Percentiles rank a stretch among this genome's conserved stretches.
phyloP scores from a whole-genome alignment of 92 coral and sea anemone species.

The Heliopora coerulea region DNA sequence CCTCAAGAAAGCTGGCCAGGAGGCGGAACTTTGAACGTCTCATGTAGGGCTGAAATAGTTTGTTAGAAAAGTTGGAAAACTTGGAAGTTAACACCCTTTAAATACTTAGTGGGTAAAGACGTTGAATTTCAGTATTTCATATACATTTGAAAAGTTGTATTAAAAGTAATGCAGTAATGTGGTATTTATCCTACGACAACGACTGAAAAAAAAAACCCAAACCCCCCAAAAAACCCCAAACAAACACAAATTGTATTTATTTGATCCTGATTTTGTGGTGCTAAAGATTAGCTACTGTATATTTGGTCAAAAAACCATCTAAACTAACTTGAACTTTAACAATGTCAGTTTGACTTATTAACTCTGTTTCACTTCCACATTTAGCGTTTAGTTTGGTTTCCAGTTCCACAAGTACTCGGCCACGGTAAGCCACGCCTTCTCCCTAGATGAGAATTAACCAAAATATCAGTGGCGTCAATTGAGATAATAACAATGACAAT shows the following conservation, averaged over 20 bases:
- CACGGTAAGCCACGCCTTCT: constrained; percentile 95
- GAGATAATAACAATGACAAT: neutral
- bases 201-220: no score
- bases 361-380: neutral
- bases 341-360: constrained; percentile 20
- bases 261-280: no score
- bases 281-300: no score
- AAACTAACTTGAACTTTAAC: constrained; percentile 37
- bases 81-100: neutral
- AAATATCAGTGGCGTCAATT: neutral
- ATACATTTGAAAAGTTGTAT: no score
- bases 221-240: no score
- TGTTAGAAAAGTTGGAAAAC: neutral
- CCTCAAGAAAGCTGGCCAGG: constrained; percentile 77
- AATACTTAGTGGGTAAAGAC: no score
- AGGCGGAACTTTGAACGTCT: constrained; percentile 82
- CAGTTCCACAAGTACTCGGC: constrained; percentile 87
- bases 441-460: constrained; percentile 54
- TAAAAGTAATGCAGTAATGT: no score
- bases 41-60: constrained; percentile 55
- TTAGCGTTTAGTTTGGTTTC: constrained; percentile 57
- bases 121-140: no score
- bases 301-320: no score
- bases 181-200: no score
- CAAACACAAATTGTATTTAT: no score